A percentile compares a stretch with the other conserved stretches of the same genome.
phyloP scores from a whole-genome alignment of 1,140 invertebrate species.

The Drosophila watanabei region DNA sequence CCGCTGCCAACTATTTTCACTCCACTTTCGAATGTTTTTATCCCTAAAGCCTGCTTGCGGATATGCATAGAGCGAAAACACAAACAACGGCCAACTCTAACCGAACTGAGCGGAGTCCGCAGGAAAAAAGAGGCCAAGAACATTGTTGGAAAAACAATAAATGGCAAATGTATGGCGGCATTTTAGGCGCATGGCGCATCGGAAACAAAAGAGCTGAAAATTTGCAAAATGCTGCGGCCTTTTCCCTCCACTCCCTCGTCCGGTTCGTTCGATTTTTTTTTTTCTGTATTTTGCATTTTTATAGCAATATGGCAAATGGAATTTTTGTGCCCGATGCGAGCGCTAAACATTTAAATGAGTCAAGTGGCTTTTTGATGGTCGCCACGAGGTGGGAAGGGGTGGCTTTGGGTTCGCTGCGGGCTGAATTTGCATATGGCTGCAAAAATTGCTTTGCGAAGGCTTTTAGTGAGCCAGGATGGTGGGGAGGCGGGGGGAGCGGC shows the following conservation, averaged over 20 bases:
- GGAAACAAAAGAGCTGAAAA: conserved; percentile 76
- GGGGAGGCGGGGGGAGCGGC: background rate
- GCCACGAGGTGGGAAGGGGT: conserved; percentile 1
- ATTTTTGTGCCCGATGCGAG: conserved; percentile 59
- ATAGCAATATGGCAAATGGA: conserved; percentile 80
- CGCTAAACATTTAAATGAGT: conserved; percentile 77
- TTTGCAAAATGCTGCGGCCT: conserved; percentile 67
- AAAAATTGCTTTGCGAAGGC: conserved; percentile 38
- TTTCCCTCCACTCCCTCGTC: background rate
- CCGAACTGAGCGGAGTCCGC: conserved; percentile 29
- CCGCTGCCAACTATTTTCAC: conserved; percentile 72
- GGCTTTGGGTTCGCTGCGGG: conserved; percentile 14
- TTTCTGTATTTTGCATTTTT: conserved; percentile 70
- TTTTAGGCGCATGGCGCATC: conserved; percentile 72
- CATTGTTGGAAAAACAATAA: conserved; percentile 81
- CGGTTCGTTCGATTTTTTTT: conserved; percentile 23
- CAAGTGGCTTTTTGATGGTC: conserved; percentile 70
- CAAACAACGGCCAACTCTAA: conserved; percentile 44
- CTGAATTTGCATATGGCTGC: conserved; percentile 68
- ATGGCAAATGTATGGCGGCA: conserved; percentile 81
- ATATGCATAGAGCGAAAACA: conserved; percentile 68
- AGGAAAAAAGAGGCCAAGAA: conserved; percentile 51
- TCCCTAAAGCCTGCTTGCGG: conserved; percentile 81
- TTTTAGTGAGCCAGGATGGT: conserved; percentile 21
- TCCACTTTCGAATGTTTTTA: conserved; percentile 81